These are phyloP conservation scores for Habrosyne pyritoides DNA, from an alignment of 2,888 invertebrate species.

Conservation along the genomic window DNA sequence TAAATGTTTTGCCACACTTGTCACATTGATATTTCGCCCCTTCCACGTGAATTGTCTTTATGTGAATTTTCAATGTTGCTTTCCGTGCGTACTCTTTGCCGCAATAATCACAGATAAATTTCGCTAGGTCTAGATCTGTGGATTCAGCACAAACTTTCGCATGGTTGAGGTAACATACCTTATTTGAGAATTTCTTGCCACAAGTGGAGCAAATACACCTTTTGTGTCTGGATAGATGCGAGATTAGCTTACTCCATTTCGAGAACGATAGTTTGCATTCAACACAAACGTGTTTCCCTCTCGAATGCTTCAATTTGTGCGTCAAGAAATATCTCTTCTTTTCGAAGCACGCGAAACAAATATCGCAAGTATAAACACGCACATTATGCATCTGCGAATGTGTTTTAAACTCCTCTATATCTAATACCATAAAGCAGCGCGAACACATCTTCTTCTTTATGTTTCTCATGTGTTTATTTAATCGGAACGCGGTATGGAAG, in stretches of 20 bases:
- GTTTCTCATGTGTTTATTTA: slow-evolving; percentile 46
- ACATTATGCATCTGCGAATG: slow-evolving; percentile 38
- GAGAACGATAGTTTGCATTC: slow-evolving; percentile 46
- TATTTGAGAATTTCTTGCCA: slow-evolving; percentile 39
- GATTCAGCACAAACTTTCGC: slow-evolving; percentile 28
- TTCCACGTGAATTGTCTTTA: slow-evolving; percentile 36
- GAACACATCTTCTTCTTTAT: slow-evolving; percentile 42
- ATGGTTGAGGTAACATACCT: slow-evolving; percentile 45
- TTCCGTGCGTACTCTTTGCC: slow-evolving; percentile 38
- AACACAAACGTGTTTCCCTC: slow-evolving; percentile 32
- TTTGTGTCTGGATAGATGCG: slow-evolving; percentile 44
- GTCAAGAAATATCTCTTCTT: slow-evolving; percentile 16
- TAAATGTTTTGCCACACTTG: slow-evolving; percentile 51
- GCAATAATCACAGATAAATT: slow-evolving; percentile 56
- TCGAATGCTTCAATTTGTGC: slow-evolving; percentile 31
- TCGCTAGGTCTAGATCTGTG: background rate
- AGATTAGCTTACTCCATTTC: slow-evolving; percentile 24
- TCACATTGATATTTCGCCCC: slow-evolving; percentile 44
- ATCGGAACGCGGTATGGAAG: slow-evolving; percentile 27
- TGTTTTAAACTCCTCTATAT: slow-evolving; percentile 24
- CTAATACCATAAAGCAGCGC: slow-evolving; percentile 38
- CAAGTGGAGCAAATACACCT: slow-evolving; percentile 41
- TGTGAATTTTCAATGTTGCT: slow-evolving; percentile 39
- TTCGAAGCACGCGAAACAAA: slow-evolving; percentile 42
- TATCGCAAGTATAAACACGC: slow-evolving; percentile 31